Evolutionary conservation across 2,888 invertebrate genomes (phyloP).

Genomic region (Cataglyphis altisquamis): DNA sequence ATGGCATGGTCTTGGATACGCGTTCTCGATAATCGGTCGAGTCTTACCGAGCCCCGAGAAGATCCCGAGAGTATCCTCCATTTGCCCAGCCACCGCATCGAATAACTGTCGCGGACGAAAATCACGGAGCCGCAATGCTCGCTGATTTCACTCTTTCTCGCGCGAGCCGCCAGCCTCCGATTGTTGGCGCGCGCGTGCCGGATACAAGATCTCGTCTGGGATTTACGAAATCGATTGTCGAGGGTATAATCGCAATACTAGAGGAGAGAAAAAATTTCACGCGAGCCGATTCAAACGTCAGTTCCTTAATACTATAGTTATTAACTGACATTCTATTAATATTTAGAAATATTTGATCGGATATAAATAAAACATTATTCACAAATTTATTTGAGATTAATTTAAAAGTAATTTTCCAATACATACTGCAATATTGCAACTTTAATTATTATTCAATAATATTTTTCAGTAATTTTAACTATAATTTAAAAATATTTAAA

Average conservation of each 20-base stretch:
- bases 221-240: constrained; percentile 58
- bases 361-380: background rate
- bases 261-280: background rate
- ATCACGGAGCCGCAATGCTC: constrained; percentile 51
- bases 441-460: background rate
- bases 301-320: background rate
- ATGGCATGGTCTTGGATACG: constrained; percentile 63
- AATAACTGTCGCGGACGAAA: constrained; percentile 41
- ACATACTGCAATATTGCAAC: background rate
- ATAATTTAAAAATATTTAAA: background rate
- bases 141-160: constrained; percentile 61
- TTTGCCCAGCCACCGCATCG: constrained; percentile 65
- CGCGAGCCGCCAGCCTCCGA: constrained; percentile 18
- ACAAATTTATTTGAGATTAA: background rate
- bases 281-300: background rate
- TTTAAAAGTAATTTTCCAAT: background rate
- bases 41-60: constrained; percentile 67
- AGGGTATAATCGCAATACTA: constrained; percentile 27
- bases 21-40: constrained; percentile 73
- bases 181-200: constrained; percentile 50
- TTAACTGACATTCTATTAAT: background rate
- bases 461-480: background rate
- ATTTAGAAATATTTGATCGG: background rate
- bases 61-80: constrained; percentile 59
- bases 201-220: constrained; percentile 31